Base-by-base conservation (phyloP, 2,888 invertebrate genomes). In the Drosophila mettleri region DNA sequence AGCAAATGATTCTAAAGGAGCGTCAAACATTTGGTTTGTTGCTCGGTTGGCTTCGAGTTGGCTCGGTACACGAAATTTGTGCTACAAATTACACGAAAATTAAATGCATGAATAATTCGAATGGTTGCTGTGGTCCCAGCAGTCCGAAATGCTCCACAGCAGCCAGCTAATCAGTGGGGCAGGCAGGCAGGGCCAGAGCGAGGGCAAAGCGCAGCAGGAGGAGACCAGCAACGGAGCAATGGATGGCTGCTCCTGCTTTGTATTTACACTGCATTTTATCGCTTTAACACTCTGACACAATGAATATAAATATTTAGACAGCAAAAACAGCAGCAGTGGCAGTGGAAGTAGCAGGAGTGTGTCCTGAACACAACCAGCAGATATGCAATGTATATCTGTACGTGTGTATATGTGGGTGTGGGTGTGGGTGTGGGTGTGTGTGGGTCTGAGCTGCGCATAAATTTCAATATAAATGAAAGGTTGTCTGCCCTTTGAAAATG, bases 251-350 rank as follows among this genome's bases (percentile, higher is more conserved):
- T 57, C 22, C 78, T 79, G 85, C 74, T 79, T 88, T 86, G 74
- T 84, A 88, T 84, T 84, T 84, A 83, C 88, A 86, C 85, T 86
- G 85, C 88, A 88, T 86, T 86, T 86, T 86, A 86, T 86, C 85
- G 85, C 85, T 88, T 86, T 86, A 86, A 86, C 85, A 86, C 85
- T 86, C 85, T 86, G 85, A 86, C 85, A 86, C 89, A 86, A 86
- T 86, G 89, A 86, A 86, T 86, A 86, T 86, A 86, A 86, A 86
- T 86, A 86, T 86, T 86, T 86, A 89, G 89, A 86, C 85, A 86
- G 87, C 89, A 86, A 88, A 86, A 86, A 86, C 84, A 85, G 84
- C 88, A 88, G 55, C 53, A 66, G 57, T 45, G 72, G 61, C 49
- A 27, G 10, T 27, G n/a, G 24, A 16, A 16, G 24, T 29, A 46